Percentiles rank a stretch among this genome's conserved stretches.
Conservation (phyloP, 2,113 vertebrate genomes). For the Silurus meridionalis region DNA sequence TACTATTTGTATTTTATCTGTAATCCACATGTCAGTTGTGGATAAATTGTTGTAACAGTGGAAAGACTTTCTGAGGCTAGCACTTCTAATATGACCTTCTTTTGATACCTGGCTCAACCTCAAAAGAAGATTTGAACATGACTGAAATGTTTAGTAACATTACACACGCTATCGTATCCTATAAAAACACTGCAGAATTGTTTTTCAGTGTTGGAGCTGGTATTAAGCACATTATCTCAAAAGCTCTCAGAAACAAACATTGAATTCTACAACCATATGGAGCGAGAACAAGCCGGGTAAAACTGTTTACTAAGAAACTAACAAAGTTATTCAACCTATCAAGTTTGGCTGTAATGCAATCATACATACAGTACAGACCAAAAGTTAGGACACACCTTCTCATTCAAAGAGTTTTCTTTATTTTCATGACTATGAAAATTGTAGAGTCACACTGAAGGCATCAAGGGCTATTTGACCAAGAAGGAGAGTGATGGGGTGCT, state of each 20-base stretch:
- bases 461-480: no score
- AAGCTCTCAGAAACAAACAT: not conserved
- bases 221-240: not conserved
- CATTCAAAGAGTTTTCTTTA: no score
- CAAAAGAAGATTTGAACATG: not conserved
- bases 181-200: not conserved
- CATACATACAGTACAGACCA: no score
- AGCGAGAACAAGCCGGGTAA: not conserved
- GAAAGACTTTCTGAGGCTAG: not conserved
- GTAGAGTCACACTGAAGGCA: no score
- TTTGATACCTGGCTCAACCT: not conserved
- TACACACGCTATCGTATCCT: not conserved
- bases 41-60: not conserved
- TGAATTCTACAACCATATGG: not conserved
- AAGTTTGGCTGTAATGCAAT: not conserved
- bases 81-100: not conserved
- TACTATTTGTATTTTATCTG: not conserved
- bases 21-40: not conserved
- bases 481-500: no score
- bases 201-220: not conserved
- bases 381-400: no score
- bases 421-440: no score
- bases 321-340: not conserved
- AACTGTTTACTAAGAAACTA: not conserved
- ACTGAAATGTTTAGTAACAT: not conserved